These are phyloP conservation scores for Cyclargus thomasi DNA, from an alignment of 1,140 invertebrate genomes.

Conservation along the genomic window DNA sequence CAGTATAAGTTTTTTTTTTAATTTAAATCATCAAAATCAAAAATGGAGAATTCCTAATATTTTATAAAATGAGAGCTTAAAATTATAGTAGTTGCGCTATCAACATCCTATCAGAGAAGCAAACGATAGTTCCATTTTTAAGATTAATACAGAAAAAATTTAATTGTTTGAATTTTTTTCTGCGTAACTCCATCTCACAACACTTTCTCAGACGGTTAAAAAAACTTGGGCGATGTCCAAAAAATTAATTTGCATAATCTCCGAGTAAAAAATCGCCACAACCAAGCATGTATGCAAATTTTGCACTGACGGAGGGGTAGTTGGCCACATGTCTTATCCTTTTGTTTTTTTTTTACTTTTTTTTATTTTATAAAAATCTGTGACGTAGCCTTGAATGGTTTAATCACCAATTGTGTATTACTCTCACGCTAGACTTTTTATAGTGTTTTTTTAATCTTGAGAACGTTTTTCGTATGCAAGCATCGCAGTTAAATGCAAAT, in stretches of 20 bases:
- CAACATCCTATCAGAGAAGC: too few species aligned
- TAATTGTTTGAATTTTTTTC: conserved; percentile 29
- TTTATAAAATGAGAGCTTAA: too few species aligned
- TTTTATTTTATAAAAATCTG: conserved; percentile 44
- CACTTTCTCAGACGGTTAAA: conserved; percentile 41
- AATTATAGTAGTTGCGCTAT: too few species aligned
- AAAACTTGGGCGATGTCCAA: conserved; percentile 48
- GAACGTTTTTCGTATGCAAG: conserved; percentile 19
- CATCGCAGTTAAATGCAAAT: conserved; percentile 18
- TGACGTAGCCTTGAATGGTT: conserved; percentile 52
- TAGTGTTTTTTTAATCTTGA: conserved; percentile 35
- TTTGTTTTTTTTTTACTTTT: conserved; percentile 51
- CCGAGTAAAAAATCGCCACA: conserved; percentile 62
- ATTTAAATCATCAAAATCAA: too few species aligned
- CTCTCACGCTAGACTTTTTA: conserved; percentile 51
- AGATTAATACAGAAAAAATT: conserved; percentile 26
- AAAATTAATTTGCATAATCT: conserved; percentile 69
- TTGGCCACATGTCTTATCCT: conserved; percentile 35
- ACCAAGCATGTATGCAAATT: conserved; percentile 52
- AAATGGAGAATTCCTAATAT: too few species aligned
- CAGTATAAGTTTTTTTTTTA: too few species aligned
- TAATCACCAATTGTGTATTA: conserved; percentile 55
- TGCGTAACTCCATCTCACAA: conserved; percentile 27
- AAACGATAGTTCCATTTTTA: conserved; percentile 1
- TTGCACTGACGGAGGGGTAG: conserved; percentile 40